Evolutionary conservation across 1,140 invertebrate species (phyloP), one percentile per base, ranked within the genome.

Genomic region (Bombus difficillimus): DNA sequence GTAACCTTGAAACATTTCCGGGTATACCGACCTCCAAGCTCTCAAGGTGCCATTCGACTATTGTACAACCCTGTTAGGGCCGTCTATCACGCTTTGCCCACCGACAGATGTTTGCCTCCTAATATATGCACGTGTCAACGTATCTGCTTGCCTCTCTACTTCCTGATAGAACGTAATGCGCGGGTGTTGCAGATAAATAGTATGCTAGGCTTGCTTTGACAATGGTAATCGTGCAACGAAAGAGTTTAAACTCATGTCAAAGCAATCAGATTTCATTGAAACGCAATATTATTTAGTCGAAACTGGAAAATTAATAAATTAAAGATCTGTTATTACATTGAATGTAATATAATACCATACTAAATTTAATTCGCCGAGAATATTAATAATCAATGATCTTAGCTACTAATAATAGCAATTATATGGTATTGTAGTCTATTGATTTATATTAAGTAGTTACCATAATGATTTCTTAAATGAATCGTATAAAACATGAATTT

Each of bases 91-190:
- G 71, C 88, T 92, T 93, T 90, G 87, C 87, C 82, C 80, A 83
- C 87, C 87, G 90, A 92, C 93, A 94, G 93, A 93, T 94, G 92
- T 93, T 93, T 88, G 84, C 78, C 86, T 91, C 86, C 88, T 94
- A 93, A 94, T 93, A 89, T 94, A 93, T 94, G 91, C 91, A 86
- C 92, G 88, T 92, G 91, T 94, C 92, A 93, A 93, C 91, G 88
- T 92, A 89, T 90, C 88, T 92, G 90, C 87, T 81, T 86, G 89
- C 86, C 87, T 88, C 74, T 86, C 87, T 88, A 88, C 83, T 91
- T 92, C 88, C 88, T 79, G 86, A 88, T 91, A 85, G 81, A 88
- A 89, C 77, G 77, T 84, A 73, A 83, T 68, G 68, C 47, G 57
- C 68, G 72, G 80, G 79, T 62, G 85, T 32, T 69, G 32, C 43